Percentiles rank a stretch among this genome's conserved stretches.
phyloP scores from a whole-genome alignment of 2,888 invertebrate genomes.

The Cynaeus angustus region DNA sequence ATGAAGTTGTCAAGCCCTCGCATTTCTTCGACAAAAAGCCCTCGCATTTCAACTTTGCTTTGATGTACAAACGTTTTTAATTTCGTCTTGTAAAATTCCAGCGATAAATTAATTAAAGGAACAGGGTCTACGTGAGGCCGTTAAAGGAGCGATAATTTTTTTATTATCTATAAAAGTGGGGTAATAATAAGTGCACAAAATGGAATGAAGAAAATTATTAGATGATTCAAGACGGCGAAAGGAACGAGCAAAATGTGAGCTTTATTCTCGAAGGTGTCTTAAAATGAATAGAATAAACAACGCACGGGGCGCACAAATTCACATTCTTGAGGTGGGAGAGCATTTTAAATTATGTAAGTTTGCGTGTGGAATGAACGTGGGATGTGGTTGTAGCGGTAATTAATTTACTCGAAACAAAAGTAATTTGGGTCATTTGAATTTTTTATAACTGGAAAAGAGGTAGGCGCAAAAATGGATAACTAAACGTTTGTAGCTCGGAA shows the following conservation, averaged over 20 bases:
- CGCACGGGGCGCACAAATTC: not conserved
- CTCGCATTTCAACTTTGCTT: no score
- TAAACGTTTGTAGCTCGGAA: no score
- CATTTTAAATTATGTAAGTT: not conserved
- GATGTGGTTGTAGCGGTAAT: no score
- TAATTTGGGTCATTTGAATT: no score
- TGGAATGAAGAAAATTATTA: not conserved
- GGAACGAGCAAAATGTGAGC: not conserved
- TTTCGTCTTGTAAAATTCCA: no score
- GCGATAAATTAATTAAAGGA: no score
- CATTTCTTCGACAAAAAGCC: not conserved
- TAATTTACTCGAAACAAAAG: no score
- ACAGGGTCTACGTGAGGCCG: not conserved
- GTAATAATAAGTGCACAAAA: no score
- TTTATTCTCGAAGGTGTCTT: not conserved
- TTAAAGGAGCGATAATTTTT: not conserved
- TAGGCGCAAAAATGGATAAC: no score
- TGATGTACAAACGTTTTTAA: no score
- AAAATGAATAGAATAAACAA: not conserved
- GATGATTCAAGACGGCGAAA: not conserved
- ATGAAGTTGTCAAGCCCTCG: conserved; percentile 4
- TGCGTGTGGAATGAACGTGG: no score
- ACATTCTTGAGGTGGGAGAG: conserved; percentile 3
- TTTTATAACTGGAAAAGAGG: no score
- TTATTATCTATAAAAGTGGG: not conserved